Percentiles rank a stretch among this genome's conserved stretches.
These are phyloP conservation scores for Microtus richardsoni DNA, from an alignment of 2,113 vertebrate genomes.

Conservation along the genomic window DNA sequence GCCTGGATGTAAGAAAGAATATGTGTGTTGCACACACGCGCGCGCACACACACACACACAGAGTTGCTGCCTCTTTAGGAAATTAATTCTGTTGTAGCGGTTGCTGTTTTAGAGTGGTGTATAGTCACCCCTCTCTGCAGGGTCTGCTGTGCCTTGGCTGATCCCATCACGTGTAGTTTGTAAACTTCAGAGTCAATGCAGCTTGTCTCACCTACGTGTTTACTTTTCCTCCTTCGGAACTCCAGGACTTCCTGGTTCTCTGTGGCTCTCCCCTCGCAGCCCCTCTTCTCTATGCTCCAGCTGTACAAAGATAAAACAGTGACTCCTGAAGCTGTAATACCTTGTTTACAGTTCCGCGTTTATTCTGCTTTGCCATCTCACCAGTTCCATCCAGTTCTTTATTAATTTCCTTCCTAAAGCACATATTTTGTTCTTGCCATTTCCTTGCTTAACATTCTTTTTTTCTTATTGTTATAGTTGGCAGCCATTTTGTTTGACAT, in stretches of 20 bases:
- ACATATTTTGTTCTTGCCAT: background rate
- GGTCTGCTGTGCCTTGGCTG: background rate
- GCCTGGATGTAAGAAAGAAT: conserved; percentile 46
- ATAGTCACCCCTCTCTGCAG: background rate
- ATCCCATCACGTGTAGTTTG: background rate
- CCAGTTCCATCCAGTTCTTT: conserved; percentile 1
- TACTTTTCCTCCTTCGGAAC: background rate
- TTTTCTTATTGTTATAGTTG: conserved; percentile 24
- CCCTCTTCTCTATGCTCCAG: background rate
- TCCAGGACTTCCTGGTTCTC: background rate
- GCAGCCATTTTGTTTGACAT: background rate
- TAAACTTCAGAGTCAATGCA: conserved; percentile 33
- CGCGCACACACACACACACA: too few relatives aligned
- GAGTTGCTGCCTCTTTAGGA: conserved; percentile 40
- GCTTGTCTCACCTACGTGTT: background rate
- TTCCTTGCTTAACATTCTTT: background rate
- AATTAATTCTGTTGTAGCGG: background rate
- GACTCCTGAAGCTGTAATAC: background rate
- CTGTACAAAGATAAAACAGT: background rate
- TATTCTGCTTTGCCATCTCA: background rate
- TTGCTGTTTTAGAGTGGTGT: conserved; percentile 20
- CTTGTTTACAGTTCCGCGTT: background rate
- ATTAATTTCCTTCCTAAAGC: conserved; percentile 27
- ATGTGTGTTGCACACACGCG: background rate
- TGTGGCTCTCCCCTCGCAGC: background rate